These are phyloP conservation scores for Chunga burmeisteri DNA, from an alignment of 2,113 vertebrate genomes.

Conservation along the genomic window DNA sequence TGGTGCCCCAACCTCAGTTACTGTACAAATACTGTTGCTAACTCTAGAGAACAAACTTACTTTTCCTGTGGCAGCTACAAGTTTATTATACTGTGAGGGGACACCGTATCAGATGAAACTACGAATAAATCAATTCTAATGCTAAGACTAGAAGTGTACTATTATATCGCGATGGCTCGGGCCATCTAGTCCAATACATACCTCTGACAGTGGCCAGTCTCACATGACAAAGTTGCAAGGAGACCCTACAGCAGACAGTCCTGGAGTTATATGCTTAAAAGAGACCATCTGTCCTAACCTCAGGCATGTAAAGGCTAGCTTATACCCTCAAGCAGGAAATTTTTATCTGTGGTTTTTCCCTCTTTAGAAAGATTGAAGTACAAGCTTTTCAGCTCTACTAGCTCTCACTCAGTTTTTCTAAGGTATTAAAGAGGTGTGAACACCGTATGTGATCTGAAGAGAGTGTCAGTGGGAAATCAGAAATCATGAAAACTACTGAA, in stretches of 20 bases:
- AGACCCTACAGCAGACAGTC: background rate
- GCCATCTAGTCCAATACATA: background rate
- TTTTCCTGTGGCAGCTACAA: background rate
- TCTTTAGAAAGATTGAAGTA: background rate
- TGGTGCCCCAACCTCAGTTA: background rate
- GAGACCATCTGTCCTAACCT: background rate
- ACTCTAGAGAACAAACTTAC: background rate
- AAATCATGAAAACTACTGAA: background rate
- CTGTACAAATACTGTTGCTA: background rate
- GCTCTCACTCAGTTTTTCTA: background rate
- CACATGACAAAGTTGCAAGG: background rate
- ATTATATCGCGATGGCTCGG: background rate
- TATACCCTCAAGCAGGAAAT: background rate
- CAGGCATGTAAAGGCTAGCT: background rate
- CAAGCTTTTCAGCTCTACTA: background rate
- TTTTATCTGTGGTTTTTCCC: background rate
- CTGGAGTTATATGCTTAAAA: background rate
- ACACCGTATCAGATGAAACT: background rate
- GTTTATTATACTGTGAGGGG: background rate
- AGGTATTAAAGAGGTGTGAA: constrained; percentile 2
- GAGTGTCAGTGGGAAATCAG: background rate
- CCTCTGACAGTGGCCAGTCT: background rate
- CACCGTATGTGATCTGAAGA: background rate
- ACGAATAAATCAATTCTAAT: background rate
- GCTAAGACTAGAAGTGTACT: background rate